Evolutionary conservation across 2,113 vertebrate genomes (phyloP), one percentile per base, ranked within the genome.

Genomic region (Riparia riparia): DNA sequence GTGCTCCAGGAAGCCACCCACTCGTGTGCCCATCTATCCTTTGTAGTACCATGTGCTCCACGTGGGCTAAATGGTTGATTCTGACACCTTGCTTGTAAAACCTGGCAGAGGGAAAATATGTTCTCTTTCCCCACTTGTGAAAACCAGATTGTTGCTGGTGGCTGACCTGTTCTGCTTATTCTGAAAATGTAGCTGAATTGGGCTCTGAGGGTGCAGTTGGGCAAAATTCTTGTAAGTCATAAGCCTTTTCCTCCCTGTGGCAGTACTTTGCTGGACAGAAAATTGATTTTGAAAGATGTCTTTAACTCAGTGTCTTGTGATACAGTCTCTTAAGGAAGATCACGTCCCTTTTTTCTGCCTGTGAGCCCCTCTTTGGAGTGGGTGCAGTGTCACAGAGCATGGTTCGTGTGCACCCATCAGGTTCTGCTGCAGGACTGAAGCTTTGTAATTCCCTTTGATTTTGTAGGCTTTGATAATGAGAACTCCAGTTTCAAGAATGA

Each of bases 261-360:
- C 45, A 41, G 7, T 45, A 58, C 26, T 73, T 73, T 41, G 6
- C 51, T 68, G 72, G 14, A 25, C 17, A 6, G 64, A n/a, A 58
- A 88, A 50, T 10, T 51, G 39, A 32, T 92, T 58, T 56, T 64
- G 26, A 78, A 84, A 60, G 51, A 81, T 20, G 31, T 21, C 12
- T 91, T 69, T 79, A 53, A 39, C 31, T 56, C 60, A 14, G 1
- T 32, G 28, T 71, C 44, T 76, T 69, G 9, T 42, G 61, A 31
- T n/a, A 8, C 37, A 83, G 32, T 71, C 12, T 24, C 37, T 80
- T 37, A 28, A 77, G 63, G 53, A 41, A 37, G 60, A 31, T 49
- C 2, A 17, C 0, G 0, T 69, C 34, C 14, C 8, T 58, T 70
- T 53, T 5, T 69, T 65, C 18, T 82, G 32, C 53, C n/a, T 37